Conservation (phyloP, 2,113 vertebrate genomes). For the Sinocyclocheilus anophthalmus region DNA sequence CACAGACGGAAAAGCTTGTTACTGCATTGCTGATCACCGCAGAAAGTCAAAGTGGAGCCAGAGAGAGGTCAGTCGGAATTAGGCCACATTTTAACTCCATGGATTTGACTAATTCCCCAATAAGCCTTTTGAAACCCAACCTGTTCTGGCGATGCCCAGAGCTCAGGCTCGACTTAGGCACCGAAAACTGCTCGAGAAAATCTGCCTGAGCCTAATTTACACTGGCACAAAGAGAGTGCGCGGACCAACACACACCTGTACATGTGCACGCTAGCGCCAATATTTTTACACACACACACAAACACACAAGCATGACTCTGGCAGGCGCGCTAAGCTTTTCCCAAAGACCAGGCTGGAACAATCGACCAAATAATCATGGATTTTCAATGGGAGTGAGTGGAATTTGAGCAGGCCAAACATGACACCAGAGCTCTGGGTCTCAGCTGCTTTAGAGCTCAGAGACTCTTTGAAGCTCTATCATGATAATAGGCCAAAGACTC, state of each 20-base stretch:
- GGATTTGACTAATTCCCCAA: constrained; percentile 78
- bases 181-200: constrained; percentile 59
- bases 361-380: constrained; percentile 72
- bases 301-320: constrained; percentile 27
- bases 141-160: constrained; percentile 72
- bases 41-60: constrained; percentile 81
- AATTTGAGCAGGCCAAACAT: constrained; percentile 62
- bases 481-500: constrained; percentile 61
- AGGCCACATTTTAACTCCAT: constrained; percentile 75
- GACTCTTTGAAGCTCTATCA: constrained; percentile 67
- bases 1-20: constrained; percentile 80
- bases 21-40: constrained; percentile 79
- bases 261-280: constrained; percentile 44
- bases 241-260: constrained; percentile 58
- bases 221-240: constrained; percentile 63
- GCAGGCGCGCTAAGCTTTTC: constrained; percentile 58
- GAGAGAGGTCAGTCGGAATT: constrained; percentile 80
- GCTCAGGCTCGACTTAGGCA: constrained; percentile 68
- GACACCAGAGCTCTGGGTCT: constrained; percentile 61
- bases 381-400: constrained; percentile 65
- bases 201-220: constrained; percentile 75
- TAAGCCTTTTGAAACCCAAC: constrained; percentile 79
- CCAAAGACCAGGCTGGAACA: constrained; percentile 71
- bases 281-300: constrained; percentile 35
- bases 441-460: constrained; percentile 64